Conservation (phyloP, 2,888 invertebrate genomes). For the Salticus scenicus region DNA sequence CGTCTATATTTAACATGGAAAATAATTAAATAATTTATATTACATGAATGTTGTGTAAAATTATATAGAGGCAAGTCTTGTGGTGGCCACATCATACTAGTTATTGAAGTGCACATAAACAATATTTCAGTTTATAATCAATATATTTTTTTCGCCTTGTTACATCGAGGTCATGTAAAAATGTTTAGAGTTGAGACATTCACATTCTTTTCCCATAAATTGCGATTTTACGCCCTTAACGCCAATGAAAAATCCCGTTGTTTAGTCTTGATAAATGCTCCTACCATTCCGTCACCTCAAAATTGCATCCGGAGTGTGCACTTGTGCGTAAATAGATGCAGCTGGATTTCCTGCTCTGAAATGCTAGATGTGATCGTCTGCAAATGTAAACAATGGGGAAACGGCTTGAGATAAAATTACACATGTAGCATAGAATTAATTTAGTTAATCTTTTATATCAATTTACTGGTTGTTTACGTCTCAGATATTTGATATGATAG, state of each 20-base stretch:
- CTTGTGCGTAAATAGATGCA: background rate
- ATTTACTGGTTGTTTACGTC: no score
- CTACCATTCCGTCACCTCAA: background rate
- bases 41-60: no score
- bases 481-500: no score
- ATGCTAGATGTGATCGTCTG: background rate
- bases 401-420: background rate
- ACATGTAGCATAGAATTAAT: no score
- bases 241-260: background rate
- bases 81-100: no score
- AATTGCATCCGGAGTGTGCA: background rate
- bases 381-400: background rate
- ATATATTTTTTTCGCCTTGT: no score
- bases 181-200: background rate
- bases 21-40: no score
- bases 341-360: slow-evolving; percentile 3
- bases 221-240: background rate
- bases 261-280: background rate
- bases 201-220: background rate
- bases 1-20: no score
- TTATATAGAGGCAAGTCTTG: no score
- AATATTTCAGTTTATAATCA: no score
- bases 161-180: background rate
- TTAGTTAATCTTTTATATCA: no score
- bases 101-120: no score